Evolutionary conservation across 2,113 vertebrate species (phyloP).

Genomic region (Sebastes fasciatus): DNA sequence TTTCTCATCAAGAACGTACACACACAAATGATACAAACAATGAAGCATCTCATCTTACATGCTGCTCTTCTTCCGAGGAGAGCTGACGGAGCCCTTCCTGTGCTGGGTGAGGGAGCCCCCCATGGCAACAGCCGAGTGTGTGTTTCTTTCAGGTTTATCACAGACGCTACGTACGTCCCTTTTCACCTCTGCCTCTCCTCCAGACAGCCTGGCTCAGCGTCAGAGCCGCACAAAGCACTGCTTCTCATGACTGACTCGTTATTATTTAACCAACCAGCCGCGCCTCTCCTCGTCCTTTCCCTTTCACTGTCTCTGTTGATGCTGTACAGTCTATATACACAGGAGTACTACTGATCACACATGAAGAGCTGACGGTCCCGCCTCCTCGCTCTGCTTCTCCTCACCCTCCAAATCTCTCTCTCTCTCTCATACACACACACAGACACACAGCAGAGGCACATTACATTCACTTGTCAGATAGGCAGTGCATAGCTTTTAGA

Average conservation of each 20-base stretch:
- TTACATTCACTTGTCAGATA: conserved; percentile 50
- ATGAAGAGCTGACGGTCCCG: conserved; percentile 48
- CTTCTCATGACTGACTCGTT: conserved; percentile 48
- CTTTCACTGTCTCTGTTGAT: conserved; percentile 37
- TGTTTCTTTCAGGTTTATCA: conserved; percentile 47
- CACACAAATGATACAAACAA: conserved; percentile 49
- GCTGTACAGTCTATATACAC: conserved; percentile 39
- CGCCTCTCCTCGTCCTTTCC: conserved; percentile 8
- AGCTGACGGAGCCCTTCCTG: conserved; percentile 72
- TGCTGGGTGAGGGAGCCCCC: conserved; percentile 80
- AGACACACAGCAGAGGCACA: conserved; percentile 18
- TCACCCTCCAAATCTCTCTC: conserved; percentile 42
- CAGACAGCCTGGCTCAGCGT: conserved; percentile 18
- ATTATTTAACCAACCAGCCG: not conserved
- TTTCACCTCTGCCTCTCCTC: conserved; percentile 62
- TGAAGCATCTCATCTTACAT: conserved; percentile 75
- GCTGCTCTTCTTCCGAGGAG: conserved; percentile 77
- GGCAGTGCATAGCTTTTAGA: conserved; percentile 17
- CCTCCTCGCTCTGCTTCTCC: conserved; percentile 50
- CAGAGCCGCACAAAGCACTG: not conserved
- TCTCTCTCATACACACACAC: conserved; percentile 15
- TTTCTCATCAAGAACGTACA: not conserved
- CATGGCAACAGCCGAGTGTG: conserved; percentile 69
- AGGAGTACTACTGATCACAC: conserved; percentile 52
- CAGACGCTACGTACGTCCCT: conserved; percentile 34